A percentile compares a stretch with the other conserved stretches of the same genome.
These are phyloP conservation scores for Siderastrea siderea DNA, from an alignment of 92 coral and sea anemone genomes.

Conservation along the genomic window DNA sequence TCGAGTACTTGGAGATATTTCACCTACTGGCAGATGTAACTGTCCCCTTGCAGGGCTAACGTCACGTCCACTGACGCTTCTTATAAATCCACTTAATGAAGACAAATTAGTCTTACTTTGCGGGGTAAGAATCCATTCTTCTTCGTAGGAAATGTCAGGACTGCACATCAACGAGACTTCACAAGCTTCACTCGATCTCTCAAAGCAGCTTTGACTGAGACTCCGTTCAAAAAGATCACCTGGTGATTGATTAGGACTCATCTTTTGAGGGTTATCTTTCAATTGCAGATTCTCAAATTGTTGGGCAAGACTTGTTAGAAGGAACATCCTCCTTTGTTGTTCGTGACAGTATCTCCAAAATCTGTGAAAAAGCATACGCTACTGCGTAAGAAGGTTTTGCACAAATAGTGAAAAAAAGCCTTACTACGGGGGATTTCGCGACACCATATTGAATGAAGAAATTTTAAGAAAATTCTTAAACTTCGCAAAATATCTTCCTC, in stretches of 20 bases:
- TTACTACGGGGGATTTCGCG: too few relatives aligned
- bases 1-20: slow-evolving; percentile 41
- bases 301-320: not conserved
- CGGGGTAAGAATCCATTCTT: slow-evolving; percentile 61
- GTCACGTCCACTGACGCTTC: slow-evolving; percentile 46
- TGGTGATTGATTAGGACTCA: not conserved
- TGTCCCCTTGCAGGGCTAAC: slow-evolving; percentile 56
- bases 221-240: not conserved
- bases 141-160: slow-evolving; percentile 22
- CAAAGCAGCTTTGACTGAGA: not conserved
- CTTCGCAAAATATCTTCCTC: too few relatives aligned
- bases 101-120: slow-evolving; percentile 41
- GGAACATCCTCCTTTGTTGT: not conserved
- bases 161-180: slow-evolving; percentile 8
- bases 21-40: slow-evolving; percentile 25
- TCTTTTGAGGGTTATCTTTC: not conserved
- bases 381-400: too few relatives aligned
- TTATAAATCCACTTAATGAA: slow-evolving; percentile 30
- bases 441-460: too few relatives aligned
- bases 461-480: too few relatives aligned
- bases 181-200: not conserved
- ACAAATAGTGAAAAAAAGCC: too few relatives aligned
- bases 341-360: not conserved
- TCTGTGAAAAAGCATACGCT: not conserved
- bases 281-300: not conserved